Evolutionary conservation across 2,888 invertebrate genomes (phyloP).

Genomic region (Chaetogeoica ovagalla): DNA sequence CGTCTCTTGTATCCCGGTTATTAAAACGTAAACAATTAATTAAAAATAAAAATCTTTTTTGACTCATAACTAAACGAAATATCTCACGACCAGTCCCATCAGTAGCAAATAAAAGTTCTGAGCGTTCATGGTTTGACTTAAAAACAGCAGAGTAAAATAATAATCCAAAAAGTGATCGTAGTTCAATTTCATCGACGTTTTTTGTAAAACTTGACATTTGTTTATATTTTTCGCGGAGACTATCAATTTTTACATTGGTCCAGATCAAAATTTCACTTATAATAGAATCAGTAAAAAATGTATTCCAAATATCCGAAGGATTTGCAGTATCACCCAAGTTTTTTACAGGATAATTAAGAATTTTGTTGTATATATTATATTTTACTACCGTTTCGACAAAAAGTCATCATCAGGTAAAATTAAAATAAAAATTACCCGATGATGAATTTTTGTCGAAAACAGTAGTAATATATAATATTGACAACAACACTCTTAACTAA

Average conservation of each 20-base stretch:
- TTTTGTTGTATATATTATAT: too few species aligned
- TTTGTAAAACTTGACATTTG: slow-evolving; percentile 10
- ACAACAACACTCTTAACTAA: too few species aligned
- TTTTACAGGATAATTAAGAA: too few species aligned
- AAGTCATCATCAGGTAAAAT: too few species aligned
- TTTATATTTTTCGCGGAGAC: slow-evolving; percentile 1
- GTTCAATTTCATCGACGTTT: slow-evolving; percentile 25
- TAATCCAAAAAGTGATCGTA: slow-evolving; percentile 19
- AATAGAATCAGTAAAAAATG: slow-evolving; percentile 27
- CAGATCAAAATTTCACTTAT: slow-evolving; percentile 26
- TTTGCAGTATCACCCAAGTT: slow-evolving; percentile 7
- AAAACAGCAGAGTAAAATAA: slow-evolving; percentile 34
- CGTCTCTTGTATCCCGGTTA: slow-evolving; percentile 17
- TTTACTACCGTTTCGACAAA: too few species aligned
- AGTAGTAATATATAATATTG: too few species aligned
- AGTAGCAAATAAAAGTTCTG: slow-evolving; percentile 19
- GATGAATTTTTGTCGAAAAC: too few species aligned
- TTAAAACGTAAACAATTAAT: slow-evolving; percentile 27
- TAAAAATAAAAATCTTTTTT: slow-evolving; percentile 38
- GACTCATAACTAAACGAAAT: slow-evolving; percentile 25
- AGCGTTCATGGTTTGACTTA: slow-evolving; percentile 26
- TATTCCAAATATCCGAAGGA: slow-evolving; percentile 31
- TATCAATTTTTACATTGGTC: slow-evolving; percentile 17
- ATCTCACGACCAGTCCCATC: slow-evolving; percentile 21
- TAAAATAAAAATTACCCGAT: too few species aligned